Conservation (phyloP, 2,888 invertebrate genomes). For the Dolichomitus sp. region DNA sequence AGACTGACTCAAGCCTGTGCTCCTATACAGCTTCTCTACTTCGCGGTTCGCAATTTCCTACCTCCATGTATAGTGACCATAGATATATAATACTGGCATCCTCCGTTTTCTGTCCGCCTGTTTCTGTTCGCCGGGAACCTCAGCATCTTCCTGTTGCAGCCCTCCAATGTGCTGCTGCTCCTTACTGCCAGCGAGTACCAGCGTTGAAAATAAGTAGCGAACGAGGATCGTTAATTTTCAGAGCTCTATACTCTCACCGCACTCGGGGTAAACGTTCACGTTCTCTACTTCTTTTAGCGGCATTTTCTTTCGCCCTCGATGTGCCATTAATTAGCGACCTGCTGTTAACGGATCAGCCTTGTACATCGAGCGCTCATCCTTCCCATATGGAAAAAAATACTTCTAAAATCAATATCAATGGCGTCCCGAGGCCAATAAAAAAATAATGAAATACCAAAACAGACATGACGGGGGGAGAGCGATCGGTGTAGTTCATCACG, state of each 20-base stretch:
- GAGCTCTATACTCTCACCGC: constrained; percentile 29
- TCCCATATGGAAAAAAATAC: background rate
- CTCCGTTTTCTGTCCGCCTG: constrained; percentile 33
- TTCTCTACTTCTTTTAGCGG: constrained; percentile 25
- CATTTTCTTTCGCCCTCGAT: constrained; percentile 25
- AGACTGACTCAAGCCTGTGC: constrained; percentile 38
- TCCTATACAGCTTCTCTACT: constrained; percentile 38
- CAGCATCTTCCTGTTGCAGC: constrained; percentile 35
- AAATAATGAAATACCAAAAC: background rate
- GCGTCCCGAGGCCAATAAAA: background rate
- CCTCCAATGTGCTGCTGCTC: constrained; percentile 28
- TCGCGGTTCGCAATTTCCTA: constrained; percentile 48
- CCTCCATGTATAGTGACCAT: constrained; percentile 5
- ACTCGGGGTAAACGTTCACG: constrained; percentile 20
- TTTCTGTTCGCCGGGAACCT: constrained; percentile 37
- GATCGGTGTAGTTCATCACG: no score
- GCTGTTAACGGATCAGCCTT: constrained; percentile 36
- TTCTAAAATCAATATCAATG: background rate
- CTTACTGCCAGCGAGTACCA: constrained; percentile 31
- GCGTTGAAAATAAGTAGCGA: constrained; percentile 59
- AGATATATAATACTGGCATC: constrained; percentile 2
- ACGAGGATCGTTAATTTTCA: constrained; percentile 61
- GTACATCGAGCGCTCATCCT: background rate
- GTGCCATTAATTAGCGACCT: constrained; percentile 36
- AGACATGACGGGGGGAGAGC: no score